Evolutionary conservation across 1,140 invertebrate species (phyloP).

Genomic region (Pteromalus puparum): DNA sequence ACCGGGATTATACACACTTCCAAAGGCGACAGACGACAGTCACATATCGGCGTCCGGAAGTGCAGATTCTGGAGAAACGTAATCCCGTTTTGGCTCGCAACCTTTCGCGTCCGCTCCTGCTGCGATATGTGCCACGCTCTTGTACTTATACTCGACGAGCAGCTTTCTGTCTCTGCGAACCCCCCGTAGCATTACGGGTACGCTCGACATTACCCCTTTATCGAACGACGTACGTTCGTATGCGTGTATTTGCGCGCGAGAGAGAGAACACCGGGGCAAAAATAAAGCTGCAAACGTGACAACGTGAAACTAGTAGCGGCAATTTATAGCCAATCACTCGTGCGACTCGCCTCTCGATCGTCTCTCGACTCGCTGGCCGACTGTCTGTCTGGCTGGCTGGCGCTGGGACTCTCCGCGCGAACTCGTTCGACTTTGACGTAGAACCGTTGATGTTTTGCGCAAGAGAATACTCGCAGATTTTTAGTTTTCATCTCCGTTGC

Average conservation of each 20-base stretch:
- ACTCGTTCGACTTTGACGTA: background rate
- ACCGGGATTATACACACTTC: no score
- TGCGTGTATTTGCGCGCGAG: background rate
- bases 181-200: no score
- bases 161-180: background rate
- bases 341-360: background rate
- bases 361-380: no score
- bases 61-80: conserved; percentile 28
- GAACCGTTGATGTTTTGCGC: no score
- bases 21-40: background rate
- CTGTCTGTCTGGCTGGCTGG: no score
- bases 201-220: no score
- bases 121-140: background rate
- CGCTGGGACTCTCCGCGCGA: background rate
- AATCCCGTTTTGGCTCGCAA: conserved; percentile 31
- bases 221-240: background rate
- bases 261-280: background rate
- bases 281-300: conserved; percentile 20
- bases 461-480: no score
- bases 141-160: background rate
- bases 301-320: background rate
- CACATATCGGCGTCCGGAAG: conserved; percentile 32
- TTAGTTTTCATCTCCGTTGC: no score
- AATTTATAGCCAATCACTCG: conserved; percentile 19
- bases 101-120: no score